A percentile compares a stretch with the other conserved stretches of the same genome.
These are phyloP conservation scores for Platanista minor DNA, from an alignment of 2,113 vertebrate genomes.

Conservation along the genomic window DNA sequence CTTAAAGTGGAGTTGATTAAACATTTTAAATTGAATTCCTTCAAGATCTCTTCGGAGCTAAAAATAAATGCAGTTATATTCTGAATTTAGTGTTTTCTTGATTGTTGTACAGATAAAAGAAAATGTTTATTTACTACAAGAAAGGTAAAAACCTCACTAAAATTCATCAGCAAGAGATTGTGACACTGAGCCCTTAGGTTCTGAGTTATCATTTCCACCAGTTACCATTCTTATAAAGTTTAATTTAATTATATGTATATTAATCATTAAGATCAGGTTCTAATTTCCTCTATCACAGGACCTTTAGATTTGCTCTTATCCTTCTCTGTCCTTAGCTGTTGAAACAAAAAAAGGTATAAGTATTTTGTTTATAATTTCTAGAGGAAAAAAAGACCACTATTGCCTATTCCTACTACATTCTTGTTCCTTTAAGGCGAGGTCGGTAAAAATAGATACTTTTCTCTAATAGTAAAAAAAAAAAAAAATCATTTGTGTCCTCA, in stretches of 20 bases:
- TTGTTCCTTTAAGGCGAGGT: background rate
- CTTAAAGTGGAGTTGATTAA: background rate
- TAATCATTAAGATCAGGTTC: background rate
- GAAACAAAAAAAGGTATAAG: background rate
- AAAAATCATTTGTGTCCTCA: background rate
- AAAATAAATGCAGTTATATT: slow-evolving; percentile 4
- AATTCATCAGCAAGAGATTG: background rate
- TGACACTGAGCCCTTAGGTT: background rate
- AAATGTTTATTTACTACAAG: background rate
- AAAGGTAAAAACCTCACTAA: background rate
- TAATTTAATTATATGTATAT: background rate
- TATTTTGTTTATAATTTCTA: slow-evolving; percentile 31
- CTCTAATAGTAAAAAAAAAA: background rate
- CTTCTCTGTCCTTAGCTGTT: background rate
- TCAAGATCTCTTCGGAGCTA: background rate
- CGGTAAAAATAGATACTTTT: background rate
- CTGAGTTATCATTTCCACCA: background rate
- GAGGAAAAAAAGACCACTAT: background rate
- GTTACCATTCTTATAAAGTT: slow-evolving; percentile 1
- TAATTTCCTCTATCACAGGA: background rate
- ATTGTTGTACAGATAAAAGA: background rate
- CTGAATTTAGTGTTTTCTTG: slow-evolving; percentile 21
- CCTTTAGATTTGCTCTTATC: background rate
- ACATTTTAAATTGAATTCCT: background rate
- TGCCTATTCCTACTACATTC: background rate